These are phyloP conservation scores for Scolopax rusticola DNA, from an alignment of 2,797 vertebrate species.

Conservation along the genomic window DNA sequence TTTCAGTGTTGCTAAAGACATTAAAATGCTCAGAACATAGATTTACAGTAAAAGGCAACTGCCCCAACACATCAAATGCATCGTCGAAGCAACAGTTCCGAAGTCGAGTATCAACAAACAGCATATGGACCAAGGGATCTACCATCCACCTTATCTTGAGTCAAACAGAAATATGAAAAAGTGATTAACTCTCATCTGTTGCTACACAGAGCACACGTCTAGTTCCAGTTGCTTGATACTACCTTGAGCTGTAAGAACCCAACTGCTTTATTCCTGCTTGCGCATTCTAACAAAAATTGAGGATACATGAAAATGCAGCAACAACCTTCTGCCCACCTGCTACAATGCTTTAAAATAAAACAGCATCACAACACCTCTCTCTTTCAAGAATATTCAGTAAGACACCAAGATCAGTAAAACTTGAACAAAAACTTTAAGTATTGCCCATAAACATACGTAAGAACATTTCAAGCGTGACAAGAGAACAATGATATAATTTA, in stretches of 20 bases:
- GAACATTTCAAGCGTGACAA: constrained; percentile 26
- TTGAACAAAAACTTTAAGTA: constrained; percentile 31
- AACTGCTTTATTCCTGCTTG: not conserved
- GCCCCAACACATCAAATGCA: not conserved
- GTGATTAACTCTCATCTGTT: not conserved
- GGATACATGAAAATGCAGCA: not conserved
- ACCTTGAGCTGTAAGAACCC: not conserved
- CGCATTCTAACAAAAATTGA: not conserved
- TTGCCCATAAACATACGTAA: not conserved
- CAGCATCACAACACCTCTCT: not conserved
- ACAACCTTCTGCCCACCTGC: not conserved
- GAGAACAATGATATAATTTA: constrained; percentile 26
- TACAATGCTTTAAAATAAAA: not conserved
- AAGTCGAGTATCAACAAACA: not conserved
- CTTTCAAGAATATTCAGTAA: not conserved
- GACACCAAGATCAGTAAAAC: not conserved
- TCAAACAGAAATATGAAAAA: not conserved
- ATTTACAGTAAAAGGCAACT: not conserved
- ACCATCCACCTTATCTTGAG: constrained; percentile 36
- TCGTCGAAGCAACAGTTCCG: not conserved
- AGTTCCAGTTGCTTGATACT: not conserved
- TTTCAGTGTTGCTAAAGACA: not conserved
- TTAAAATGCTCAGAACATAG: not conserved
- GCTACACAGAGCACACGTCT: not conserved
- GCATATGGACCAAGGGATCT: not conserved